Percentiles rank a stretch among this genome's conserved stretches.
Conservation (phyloP, 2,888 invertebrate species). For the Brachyptera risi region DNA sequence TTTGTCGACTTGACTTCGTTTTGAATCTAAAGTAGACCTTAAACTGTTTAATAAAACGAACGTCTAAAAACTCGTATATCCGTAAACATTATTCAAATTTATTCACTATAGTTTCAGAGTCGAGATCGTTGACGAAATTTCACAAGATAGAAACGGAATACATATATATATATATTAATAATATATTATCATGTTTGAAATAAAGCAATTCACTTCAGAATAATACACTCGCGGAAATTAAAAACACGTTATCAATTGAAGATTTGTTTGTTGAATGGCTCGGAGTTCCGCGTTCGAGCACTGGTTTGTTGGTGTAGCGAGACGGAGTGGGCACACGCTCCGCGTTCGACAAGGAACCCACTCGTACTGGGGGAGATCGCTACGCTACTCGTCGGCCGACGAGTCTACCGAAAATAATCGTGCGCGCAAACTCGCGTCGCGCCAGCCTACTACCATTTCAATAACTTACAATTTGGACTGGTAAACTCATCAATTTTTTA, state of each 20-base stretch:
- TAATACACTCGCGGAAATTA: too few species aligned
- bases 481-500: not conserved
- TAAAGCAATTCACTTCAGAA: too few species aligned
- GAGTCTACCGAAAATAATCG: constrained; percentile 9
- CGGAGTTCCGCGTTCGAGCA: not conserved
- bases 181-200: too few species aligned
- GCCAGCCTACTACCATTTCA: not conserved
- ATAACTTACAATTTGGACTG: not conserved
- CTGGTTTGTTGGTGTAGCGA: not conserved
- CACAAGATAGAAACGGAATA: too few species aligned
- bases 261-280: too few species aligned
- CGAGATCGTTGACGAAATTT: too few species aligned
- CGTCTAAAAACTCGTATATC: too few species aligned
- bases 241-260: too few species aligned
- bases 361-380: constrained; percentile 19
- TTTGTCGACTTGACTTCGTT: constrained; percentile 24
- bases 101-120: too few species aligned
- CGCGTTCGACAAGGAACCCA: not conserved
- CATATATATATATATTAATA: too few species aligned
- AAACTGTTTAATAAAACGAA: not conserved
- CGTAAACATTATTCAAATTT: too few species aligned
- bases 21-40: constrained; percentile 11
- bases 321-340: not conserved
- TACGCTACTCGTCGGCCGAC: constrained; percentile 1
- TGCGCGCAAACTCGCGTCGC: constrained; percentile 22